Conservation (phyloP, 92 coral and sea anemone genomes). For the Pocillopora meandrina region DNA sequence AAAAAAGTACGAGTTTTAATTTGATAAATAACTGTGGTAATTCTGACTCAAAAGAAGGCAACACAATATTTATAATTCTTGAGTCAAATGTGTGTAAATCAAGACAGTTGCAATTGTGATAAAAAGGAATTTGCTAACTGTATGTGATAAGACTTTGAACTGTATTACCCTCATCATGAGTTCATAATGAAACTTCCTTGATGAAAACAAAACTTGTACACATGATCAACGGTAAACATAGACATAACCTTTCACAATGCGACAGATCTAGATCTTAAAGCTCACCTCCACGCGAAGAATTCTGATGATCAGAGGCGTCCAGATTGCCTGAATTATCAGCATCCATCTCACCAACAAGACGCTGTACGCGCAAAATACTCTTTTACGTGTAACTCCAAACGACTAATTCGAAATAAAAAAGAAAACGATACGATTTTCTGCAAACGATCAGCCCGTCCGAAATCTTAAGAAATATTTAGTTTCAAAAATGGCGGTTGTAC, state of each 20-base stretch:
- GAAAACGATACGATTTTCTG: conserved; percentile 5
- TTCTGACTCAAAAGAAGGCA: too few relatives aligned
- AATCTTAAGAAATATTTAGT: conserved; percentile 34
- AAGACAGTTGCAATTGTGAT: too few relatives aligned
- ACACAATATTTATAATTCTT: too few relatives aligned
- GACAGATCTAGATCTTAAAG: not conserved
- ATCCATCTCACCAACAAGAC: conserved; percentile 46
- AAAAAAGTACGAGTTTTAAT: too few relatives aligned
- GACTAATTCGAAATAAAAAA: conserved; percentile 3
- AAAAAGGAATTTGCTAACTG: too few relatives aligned
- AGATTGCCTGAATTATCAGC: conserved; percentile 53
- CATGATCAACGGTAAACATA: not conserved
- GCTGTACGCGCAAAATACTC: not conserved
- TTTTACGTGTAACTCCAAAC: not conserved
- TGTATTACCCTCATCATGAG: too few relatives aligned
- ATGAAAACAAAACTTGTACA: too few relatives aligned
- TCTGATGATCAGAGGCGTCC: conserved; percentile 58
- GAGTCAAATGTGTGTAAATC: too few relatives aligned
- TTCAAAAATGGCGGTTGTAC: conserved; percentile 97
- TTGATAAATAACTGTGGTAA: too few relatives aligned
- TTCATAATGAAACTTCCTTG: too few relatives aligned
- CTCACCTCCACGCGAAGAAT: conserved; percentile 45
- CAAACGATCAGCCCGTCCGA: not conserved
- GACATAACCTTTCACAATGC: not conserved
- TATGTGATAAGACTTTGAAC: too few relatives aligned